Percentiles rank a stretch among this genome's conserved stretches.
These are phyloP conservation scores for Pelecanoides urinatrix DNA, from an alignment of 2,113 vertebrate species.

Conservation along the genomic window DNA sequence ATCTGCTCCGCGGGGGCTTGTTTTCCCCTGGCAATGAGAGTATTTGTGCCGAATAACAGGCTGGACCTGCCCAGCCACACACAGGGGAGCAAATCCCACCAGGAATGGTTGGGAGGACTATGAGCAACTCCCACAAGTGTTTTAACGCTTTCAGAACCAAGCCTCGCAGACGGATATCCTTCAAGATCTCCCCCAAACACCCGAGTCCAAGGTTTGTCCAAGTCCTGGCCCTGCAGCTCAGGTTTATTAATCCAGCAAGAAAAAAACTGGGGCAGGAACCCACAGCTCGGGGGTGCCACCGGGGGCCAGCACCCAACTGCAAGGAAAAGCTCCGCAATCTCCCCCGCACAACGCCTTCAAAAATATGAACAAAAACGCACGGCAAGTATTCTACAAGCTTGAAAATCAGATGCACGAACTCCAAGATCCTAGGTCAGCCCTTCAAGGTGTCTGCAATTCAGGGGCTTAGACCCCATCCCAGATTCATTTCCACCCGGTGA, in stretches of 20 bases:
- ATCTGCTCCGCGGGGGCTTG: accelerated
- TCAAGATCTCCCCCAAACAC: neutral
- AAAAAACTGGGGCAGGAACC: neutral
- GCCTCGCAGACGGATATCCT: neutral
- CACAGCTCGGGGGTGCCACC: neutral
- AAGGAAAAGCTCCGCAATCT: neutral
- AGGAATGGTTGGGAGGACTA: neutral
- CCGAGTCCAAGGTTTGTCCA: neutral
- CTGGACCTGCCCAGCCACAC: neutral
- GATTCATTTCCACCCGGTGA: neutral
- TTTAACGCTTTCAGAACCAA: neutral
- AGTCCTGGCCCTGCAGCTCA: neutral
- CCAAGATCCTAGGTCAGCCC: neutral
- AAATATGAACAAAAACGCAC: neutral
- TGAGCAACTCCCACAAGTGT: neutral
- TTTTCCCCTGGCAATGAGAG: neutral
- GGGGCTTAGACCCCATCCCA: neutral
- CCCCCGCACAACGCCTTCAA: neutral
- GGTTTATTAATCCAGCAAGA: neutral
- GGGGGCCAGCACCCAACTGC: neutral
- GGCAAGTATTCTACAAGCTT: neutral
- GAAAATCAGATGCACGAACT: neutral
- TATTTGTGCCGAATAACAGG: accelerated
- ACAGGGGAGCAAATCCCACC: neutral
- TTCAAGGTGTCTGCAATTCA: neutral